Percentiles rank a stretch among this genome's conserved stretches.
phyloP scores from a whole-genome alignment of 1,140 invertebrate species.

The honey bee (Apis mellifera) region DNA sequence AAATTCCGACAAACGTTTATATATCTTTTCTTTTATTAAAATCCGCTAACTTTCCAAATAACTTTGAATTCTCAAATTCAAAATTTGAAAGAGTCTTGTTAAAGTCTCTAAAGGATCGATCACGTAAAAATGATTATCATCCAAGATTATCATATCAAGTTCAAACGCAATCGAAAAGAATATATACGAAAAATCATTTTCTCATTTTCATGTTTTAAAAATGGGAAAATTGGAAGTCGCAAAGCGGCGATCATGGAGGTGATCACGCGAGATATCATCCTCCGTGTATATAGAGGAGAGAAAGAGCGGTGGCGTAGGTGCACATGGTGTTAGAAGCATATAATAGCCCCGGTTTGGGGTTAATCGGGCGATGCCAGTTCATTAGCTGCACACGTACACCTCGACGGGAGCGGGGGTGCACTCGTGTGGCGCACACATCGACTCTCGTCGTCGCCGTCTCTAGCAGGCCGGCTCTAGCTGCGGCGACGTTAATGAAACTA shows the following conservation, averaged over 20 bases:
- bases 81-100: no score
- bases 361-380: constrained; percentile 78
- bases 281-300: constrained; percentile 26
- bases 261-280: constrained; percentile 21
- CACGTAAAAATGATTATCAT: no score
- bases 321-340: constrained; percentile 65
- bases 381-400: constrained; percentile 75
- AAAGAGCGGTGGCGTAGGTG: constrained; percentile 46
- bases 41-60: no score
- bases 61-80: no score
- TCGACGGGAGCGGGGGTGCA: neutral
- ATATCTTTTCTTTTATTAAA: no score
- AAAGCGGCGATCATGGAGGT: neutral
- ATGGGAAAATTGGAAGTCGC: neutral
- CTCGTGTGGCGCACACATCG: constrained; percentile 27
- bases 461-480: constrained; percentile 62
- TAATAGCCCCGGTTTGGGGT: constrained; percentile 73
- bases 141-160: no score
- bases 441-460: constrained; percentile 46
- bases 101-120: no score
- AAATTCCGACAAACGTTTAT: no score
- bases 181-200: no score
- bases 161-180: no score
- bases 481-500: constrained; percentile 68
- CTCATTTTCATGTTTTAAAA: no score